These are phyloP conservation scores for Lymantria dispar DNA, from an alignment of 2,888 invertebrate species.

Conservation along the genomic window DNA sequence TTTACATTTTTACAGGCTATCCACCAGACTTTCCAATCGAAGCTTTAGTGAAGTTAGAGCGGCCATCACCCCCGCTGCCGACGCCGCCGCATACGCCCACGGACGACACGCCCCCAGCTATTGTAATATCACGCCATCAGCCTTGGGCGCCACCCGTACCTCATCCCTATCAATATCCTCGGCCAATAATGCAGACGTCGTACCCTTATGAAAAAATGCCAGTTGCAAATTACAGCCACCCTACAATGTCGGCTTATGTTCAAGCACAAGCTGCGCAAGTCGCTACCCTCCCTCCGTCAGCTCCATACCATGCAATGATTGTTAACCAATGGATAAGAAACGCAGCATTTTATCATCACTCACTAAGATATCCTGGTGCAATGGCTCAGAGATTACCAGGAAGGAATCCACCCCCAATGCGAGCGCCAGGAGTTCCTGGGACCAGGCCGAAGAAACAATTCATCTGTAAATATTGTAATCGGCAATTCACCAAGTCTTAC, in stretches of 20 bases:
- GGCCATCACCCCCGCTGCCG: constrained; percentile 84
- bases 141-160: constrained; percentile 60
- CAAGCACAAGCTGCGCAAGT: constrained; percentile 78
- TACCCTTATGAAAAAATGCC: constrained; percentile 70
- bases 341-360: constrained; percentile 86
- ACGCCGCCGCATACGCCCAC: constrained; percentile 90
- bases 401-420: constrained; percentile 78
- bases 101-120: constrained; percentile 79
- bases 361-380: constrained; percentile 72
- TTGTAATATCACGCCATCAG: constrained; percentile 69
- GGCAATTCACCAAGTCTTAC: constrained; percentile 99
- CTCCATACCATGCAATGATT: constrained; percentile 83
- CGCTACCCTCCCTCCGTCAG: constrained; percentile 67
- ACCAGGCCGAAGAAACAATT: constrained; percentile 91
- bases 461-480: constrained; percentile 98
- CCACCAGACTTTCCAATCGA: constrained; percentile 83
- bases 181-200: constrained; percentile 59
- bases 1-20: constrained; percentile 70
- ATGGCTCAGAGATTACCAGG: constrained; percentile 78
- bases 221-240: constrained; percentile 59
- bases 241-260: constrained; percentile 69
- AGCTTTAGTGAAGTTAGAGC: constrained; percentile 83
- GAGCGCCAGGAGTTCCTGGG: constrained; percentile 81
- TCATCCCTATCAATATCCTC: constrained; percentile 63
- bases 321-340: constrained; percentile 90